Evolutionary conservation across 2,888 invertebrate genomes (phyloP), one percentile per base, ranked within the genome.

Genomic region (Rhamphomyia laevipes): DNA sequence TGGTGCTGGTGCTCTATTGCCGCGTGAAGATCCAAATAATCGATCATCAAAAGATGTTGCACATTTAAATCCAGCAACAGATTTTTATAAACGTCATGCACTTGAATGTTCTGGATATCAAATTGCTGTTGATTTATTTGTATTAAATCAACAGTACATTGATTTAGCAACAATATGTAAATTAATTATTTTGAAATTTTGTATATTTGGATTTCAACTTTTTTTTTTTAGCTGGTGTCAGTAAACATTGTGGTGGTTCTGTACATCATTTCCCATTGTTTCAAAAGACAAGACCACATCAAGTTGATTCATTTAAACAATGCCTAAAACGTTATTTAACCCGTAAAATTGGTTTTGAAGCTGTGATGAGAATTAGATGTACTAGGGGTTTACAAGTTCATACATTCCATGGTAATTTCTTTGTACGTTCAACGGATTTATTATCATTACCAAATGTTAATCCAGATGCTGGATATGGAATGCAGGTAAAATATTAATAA

Each of bases 381-480:
- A 92, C 95, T 2, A 81, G 85, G 63, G 96, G 97, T 15, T 74
- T 99, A 50, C 79, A 90, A 23, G 91, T 99, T 61, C 95, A 97
- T 72, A 93, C 95, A 63, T 99, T 99, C 82, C 96, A 97, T 73
- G 99, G 99, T 38, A 97, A 97, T 73, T 96, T 96, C 79, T 99
- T 99, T 73, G 97, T 99, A 45, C 81, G 99, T 4, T 96, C 97
- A 0, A 95, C 96, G 4, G 97, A 99, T 74, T 75, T 99, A 48
- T 74, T 99, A 50, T 92, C 94, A 12, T 73, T 99, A 58, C 96
- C 99, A 37, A 97, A 97, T 74, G 86, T 96, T 51, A 97, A 95
- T 65, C 97, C 99, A 0, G 99, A 99, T 72, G 87, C 94, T 6
- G 96, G 93, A 16, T 96, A 94, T 70, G 97, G 92, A 45, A 96